Evolutionary conservation across 2,113 vertebrate genomes (phyloP).

Genomic region (Cepphus grylle): DNA sequence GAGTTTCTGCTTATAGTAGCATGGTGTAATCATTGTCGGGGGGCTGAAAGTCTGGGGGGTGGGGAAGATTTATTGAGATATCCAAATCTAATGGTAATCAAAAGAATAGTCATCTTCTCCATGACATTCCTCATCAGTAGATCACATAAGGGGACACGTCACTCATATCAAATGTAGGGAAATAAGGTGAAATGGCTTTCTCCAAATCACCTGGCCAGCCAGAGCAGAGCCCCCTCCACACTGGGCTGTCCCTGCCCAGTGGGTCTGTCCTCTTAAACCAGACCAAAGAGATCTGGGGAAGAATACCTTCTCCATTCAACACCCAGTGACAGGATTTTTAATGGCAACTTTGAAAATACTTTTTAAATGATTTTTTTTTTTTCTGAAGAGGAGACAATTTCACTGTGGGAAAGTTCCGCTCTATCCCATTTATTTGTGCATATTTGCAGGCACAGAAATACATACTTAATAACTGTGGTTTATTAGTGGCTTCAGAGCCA

Average conservation of each 20-base stretch:
- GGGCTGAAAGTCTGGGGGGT: neutral
- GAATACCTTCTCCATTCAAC: neutral
- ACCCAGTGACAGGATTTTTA: neutral
- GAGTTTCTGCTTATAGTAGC: neutral
- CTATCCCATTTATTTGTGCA: neutral
- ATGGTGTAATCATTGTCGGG: neutral
- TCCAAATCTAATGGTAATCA: neutral
- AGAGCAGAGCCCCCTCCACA: fast-evolving
- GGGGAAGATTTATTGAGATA: neutral
- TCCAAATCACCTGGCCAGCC: neutral
- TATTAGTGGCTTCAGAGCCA: neutral
- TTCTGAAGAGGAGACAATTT: neutral
- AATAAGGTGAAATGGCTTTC: neutral
- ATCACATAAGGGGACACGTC: neutral
- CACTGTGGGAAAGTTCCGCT: neutral
- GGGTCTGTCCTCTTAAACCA: neutral
- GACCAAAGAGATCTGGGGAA: neutral
- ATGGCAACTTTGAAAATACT: neutral
- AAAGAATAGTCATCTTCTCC: neutral
- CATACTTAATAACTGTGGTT: neutral
- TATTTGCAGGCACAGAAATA: neutral
- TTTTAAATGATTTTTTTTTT: neutral
- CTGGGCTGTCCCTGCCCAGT: neutral
- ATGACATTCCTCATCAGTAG: neutral
- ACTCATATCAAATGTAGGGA: neutral